phyloP scores from a whole-genome alignment of 2,888 invertebrate species.

The Melieria omissa region DNA sequence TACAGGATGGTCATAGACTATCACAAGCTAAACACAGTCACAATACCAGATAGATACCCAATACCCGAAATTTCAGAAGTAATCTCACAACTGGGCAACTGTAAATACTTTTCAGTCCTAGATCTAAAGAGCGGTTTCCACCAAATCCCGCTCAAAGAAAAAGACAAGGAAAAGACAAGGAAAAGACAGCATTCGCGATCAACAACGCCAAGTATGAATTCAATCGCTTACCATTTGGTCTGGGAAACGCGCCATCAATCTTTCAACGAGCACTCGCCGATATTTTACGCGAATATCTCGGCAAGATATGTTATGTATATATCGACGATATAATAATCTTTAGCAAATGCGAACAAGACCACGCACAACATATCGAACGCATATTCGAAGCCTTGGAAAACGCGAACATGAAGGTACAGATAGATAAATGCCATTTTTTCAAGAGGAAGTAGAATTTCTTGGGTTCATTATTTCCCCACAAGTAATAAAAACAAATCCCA shows the following conservation, averaged over 20 bases:
- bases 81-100: conserved; percentile 15
- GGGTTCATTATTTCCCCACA: no score
- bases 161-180: neutral
- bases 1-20: conserved; percentile 25
- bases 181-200: conserved; percentile 1
- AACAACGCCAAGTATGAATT: conserved; percentile 31
- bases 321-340: no score
- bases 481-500: no score
- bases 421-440: no score
- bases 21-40: conserved; percentile 30
- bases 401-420: no score
- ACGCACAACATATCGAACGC: no score
- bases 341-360: no score
- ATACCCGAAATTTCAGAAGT: conserved; percentile 36
- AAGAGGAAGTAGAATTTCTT: no score
- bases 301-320: conserved; percentile 24
- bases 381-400: no score
- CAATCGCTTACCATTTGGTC: conserved; percentile 20
- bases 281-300: conserved; percentile 20
- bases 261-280: conserved; percentile 31
- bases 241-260: conserved; percentile 27
- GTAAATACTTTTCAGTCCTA: conserved; percentile 6
- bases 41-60: conserved; percentile 28
- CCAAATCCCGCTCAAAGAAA: conserved; percentile 37
- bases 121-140: conserved; percentile 35